Base-by-base conservation (phyloP, 2,797 vertebrate genomes). In the Microcaecilia unicolor region DNA sequence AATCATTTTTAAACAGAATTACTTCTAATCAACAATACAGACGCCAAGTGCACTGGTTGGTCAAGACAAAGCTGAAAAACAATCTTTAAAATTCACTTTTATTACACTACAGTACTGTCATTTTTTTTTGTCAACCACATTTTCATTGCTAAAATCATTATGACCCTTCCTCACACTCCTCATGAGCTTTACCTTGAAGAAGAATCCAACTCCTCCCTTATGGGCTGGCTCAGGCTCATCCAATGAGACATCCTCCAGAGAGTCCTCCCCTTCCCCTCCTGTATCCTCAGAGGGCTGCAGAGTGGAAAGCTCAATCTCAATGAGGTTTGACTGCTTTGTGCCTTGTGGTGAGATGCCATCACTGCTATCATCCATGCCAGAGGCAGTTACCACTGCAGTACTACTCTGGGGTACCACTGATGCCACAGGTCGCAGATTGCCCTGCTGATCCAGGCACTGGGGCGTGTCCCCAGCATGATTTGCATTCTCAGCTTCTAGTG, bases 181-280 rank as follows among this genome's bases (percentile, higher is more conserved):
- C n/a, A n/a, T n/a, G n/a, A n/a, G n/a, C 15, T 2, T 37, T 27
- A 92, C 92, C 86, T 90, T 96, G 35, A 89, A 96, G 72, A 92
- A 92, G 76, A 93, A 96, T 4, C 91, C 91, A 13, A 90, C 56
- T 4, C 82, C 83, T 28, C 45, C 59, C 59, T 60, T 82, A 7
- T 8, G 59, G 37, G 3, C 61, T 54, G 0, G 43, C 1, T 3
- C 61, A 49, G 38, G 39, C 19, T 90, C 89, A 0, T 74, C 65
- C 37, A 89, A 88, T 0, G 62, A 75, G n/a, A 60, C 64, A 33
- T 90, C 90, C 14, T 46, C 38, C 29, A 25, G 48, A 6, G 74
- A 87, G 15, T 61, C 74, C 12, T 46, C 65, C 11, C 74, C 74
- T 2, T 83, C 85, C 0, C 44, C 54, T 11, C 87, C 86, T 0